Base-by-base conservation (phyloP, 2,888 invertebrate species). In the Saturnia pavonia region DNA sequence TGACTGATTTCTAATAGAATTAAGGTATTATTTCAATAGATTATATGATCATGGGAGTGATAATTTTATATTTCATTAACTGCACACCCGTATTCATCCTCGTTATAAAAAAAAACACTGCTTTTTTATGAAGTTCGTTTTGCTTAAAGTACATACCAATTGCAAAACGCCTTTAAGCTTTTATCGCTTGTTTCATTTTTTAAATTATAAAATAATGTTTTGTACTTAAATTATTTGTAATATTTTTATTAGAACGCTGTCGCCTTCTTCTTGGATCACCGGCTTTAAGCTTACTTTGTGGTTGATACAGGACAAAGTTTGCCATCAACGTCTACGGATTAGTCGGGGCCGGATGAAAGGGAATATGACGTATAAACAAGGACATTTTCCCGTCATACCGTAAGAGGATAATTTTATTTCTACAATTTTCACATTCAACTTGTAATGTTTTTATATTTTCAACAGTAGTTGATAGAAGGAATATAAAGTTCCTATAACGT, bases 281-380 rank as follows among this genome's bases (percentile, higher is more conserved):
- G 43, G n/a, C 40, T 65, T 34, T 74, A 76, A 78, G 78, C 76
- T 75, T 69, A 69, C 76, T 76, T 78, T 75, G 78, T 73, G 80
- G 80, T 82, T 84, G 76, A 82, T 82, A 80, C 79, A 78, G 77
- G 73, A 78, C 78, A 79, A 84, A 87, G 81, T 86, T 86, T 85
- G 84, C 82, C 83, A 85, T 86, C 84, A 78, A 79, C 76, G 72
- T 71, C 76, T 72, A 45, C 67, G 72, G 73, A 74, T 75, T 70
- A 70, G 66, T 72, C 60, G 51, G 72, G 71, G 76, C 72, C 74
- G 71, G 63, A 67, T 72, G 72, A 73, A 73, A 74, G 75, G 22
- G 16, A 66, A 43, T 54, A 70, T 67, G 40, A 71, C 72, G 34
- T 34, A 51, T 22, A 68, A 34, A 48, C 51, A 75, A 69, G 45